Percentiles rank a stretch among this genome's conserved stretches.
Conservation (phyloP, 2,888 invertebrate species). For the Anthrax anthrax region DNA sequence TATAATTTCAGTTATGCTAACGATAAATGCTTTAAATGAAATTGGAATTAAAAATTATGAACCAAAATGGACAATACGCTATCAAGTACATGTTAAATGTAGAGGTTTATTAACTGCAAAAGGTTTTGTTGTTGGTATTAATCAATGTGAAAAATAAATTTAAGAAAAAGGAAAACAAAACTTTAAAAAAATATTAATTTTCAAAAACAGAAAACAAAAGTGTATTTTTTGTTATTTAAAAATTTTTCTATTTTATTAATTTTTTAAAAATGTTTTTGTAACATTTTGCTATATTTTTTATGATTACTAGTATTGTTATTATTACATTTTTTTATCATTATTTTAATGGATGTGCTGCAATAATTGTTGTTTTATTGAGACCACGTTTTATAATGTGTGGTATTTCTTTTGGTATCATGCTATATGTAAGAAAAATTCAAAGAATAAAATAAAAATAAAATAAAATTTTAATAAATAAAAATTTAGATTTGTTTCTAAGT, state of each 20-base stretch:
- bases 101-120: conserved; percentile 82
- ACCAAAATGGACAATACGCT: conserved; percentile 68
- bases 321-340: conserved; percentile 13
- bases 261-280: no score
- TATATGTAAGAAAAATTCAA: no score
- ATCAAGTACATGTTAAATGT: conserved; percentile 80
- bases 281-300: no score
- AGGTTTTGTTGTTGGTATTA: conserved; percentile 56
- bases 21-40: conserved; percentile 41
- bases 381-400: conserved; percentile 81
- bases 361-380: conserved; percentile 23
- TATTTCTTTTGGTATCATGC: conserved; percentile 81
- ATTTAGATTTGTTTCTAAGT: no score
- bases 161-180: neutral
- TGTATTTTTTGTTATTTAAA: no score
- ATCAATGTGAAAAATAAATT: neutral
- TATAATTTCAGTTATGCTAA: conserved; percentile 38
- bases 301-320: neutral
- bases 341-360: conserved; percentile 25
- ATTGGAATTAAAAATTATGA: conserved; percentile 39
- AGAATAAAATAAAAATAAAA: conserved; percentile 1
- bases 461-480: neutral
- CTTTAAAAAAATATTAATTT: neutral
- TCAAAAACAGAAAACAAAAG: neutral
- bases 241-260: no score